phyloP scores from a whole-genome alignment of 2,113 vertebrate genomes.

The Ardeotis arabs region DNA sequence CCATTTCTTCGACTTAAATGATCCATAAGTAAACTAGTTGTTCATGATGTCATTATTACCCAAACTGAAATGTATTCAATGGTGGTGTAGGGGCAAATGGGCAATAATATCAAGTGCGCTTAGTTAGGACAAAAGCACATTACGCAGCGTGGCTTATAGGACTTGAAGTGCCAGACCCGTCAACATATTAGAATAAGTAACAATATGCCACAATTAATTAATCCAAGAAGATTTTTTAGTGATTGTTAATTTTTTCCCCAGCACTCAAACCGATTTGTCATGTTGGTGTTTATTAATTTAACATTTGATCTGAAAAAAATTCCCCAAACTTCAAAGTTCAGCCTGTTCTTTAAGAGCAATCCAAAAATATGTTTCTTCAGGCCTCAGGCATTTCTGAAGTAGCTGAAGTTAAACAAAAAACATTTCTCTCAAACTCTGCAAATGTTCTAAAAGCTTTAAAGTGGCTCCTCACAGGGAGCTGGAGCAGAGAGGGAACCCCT shows the following conservation, averaged over 20 bases:
- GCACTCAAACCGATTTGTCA: slow-evolving; percentile 45
- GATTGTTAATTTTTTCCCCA: slow-evolving; percentile 20
- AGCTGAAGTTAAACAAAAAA: slow-evolving; percentile 69
- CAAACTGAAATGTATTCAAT: background rate
- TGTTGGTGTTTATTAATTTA: slow-evolving; percentile 72
- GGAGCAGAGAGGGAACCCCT: slow-evolving; percentile 17
- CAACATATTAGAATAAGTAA: slow-evolving; percentile 6
- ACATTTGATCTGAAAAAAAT: slow-evolving; percentile 53
- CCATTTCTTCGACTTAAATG: background rate
- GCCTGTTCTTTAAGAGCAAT: slow-evolving; percentile 68
- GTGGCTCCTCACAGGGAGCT: slow-evolving; percentile 41
- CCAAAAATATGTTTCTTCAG: slow-evolving; percentile 73
- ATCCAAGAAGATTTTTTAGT: slow-evolving; percentile 43
- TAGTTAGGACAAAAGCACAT: background rate
- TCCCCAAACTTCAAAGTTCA: slow-evolving; percentile 68
- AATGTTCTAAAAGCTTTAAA: slow-evolving; percentile 67
- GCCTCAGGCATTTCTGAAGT: slow-evolving; percentile 71
- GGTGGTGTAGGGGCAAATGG: background rate
- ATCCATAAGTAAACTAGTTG: background rate
- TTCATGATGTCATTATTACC: background rate
- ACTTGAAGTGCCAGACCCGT: background rate
- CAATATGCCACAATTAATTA: slow-evolving; percentile 46
- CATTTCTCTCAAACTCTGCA: slow-evolving; percentile 57
- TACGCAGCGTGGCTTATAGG: background rate
- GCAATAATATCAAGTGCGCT: background rate